A percentile compares a stretch with the other conserved stretches of the same genome.
Conservation (phyloP, 2,888 invertebrate species). For the Mesopsocus fuscifrons region DNA sequence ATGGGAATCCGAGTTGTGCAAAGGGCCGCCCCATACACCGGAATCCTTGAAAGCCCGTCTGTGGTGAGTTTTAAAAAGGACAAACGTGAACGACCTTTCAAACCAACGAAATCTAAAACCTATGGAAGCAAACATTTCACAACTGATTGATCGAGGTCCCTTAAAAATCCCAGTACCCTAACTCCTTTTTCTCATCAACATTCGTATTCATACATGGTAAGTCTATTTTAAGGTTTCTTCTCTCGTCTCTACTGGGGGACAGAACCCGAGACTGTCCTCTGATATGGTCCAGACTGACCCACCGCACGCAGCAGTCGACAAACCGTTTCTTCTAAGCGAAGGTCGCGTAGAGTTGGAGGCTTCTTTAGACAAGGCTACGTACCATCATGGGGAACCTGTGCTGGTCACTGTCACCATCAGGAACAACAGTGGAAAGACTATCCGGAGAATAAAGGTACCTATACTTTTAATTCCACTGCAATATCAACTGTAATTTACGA, state of each 20-base stretch:
- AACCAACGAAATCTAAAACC: slow-evolving; percentile 13
- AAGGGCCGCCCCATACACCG: slow-evolving; percentile 23
- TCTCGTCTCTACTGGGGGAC: background rate
- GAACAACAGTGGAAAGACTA: slow-evolving; percentile 70
- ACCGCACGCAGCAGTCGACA: slow-evolving; percentile 53
- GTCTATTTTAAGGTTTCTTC: slow-evolving; percentile 4
- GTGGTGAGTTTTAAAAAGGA: background rate
- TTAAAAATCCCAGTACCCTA: too few relatives aligned
- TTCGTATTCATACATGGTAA: too few relatives aligned
- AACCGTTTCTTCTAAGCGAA: slow-evolving; percentile 70
- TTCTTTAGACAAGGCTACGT: slow-evolving; percentile 60
- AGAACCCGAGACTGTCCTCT: background rate
- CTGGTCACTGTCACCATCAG: slow-evolving; percentile 50
- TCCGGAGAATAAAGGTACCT: slow-evolving; percentile 61
- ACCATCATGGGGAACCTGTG: slow-evolving; percentile 66
- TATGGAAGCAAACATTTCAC: too few relatives aligned
- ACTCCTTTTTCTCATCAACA: too few relatives aligned
- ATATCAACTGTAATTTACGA: too few relatives aligned
- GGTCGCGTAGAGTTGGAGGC: slow-evolving; percentile 58
- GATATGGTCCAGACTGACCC: slow-evolving; percentile 24
- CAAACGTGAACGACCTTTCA: background rate
- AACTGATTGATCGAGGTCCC: too few relatives aligned
- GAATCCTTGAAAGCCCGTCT: background rate
- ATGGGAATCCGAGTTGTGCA: slow-evolving; percentile 77
- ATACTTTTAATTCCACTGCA: too few relatives aligned